A percentile compares a stretch with the other conserved stretches of the same genome.
These are phyloP conservation scores for Erythrocercus mccallii DNA, from an alignment of 2,113 vertebrate species.

Conservation along the genomic window DNA sequence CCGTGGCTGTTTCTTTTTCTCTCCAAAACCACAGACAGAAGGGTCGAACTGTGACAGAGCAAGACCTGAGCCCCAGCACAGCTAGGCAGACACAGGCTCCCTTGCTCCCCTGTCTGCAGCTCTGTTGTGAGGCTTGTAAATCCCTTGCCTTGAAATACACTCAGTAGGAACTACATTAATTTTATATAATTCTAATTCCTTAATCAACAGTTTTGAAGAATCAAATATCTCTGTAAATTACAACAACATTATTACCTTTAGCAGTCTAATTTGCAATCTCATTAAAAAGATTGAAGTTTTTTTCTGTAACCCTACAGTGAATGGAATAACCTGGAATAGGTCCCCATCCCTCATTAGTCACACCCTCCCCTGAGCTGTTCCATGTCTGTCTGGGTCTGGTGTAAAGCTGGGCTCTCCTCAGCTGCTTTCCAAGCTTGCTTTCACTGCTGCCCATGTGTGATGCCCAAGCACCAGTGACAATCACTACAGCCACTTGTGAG, in stretches of 20 bases:
- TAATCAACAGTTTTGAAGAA: conserved; percentile 47
- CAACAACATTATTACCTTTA: conserved; percentile 22
- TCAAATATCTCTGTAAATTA: conserved; percentile 22
- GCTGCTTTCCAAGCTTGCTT: background rate
- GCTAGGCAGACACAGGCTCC: background rate
- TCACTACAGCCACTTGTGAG: rapidly evolving
- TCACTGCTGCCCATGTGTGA: background rate
- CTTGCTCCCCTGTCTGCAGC: background rate
- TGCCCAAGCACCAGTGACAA: background rate
- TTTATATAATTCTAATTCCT: conserved; percentile 18
- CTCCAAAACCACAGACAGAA: background rate
- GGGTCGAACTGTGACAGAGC: background rate
- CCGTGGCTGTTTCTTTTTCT: background rate
- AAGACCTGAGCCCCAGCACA: background rate
- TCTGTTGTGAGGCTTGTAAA: background rate
- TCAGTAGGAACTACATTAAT: background rate
- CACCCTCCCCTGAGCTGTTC: background rate
- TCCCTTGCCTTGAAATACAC: background rate
- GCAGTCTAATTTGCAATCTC: conserved; percentile 29
- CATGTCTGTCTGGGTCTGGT: background rate
- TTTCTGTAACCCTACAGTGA: conserved; percentile 5
- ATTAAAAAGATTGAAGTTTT: conserved; percentile 32
- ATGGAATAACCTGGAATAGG: background rate
- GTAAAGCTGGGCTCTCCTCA: background rate
- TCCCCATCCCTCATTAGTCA: background rate